phyloP scores from a whole-genome alignment of 2,113 vertebrate genomes.

The Oreochromis niloticus region DNA sequence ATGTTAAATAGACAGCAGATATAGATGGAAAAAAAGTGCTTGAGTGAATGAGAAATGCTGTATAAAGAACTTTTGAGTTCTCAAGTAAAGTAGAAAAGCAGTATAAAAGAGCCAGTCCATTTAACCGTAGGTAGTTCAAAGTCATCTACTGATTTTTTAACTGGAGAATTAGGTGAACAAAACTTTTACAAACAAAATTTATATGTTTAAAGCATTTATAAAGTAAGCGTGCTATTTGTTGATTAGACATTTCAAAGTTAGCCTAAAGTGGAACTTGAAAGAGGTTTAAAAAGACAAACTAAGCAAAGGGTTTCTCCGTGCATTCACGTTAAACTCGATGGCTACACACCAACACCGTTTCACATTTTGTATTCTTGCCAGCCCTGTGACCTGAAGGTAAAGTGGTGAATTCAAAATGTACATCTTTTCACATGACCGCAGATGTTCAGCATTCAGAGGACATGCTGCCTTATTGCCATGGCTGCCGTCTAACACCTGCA shows the following conservation, averaged over 20 bases:
- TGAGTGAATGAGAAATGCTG: neutral
- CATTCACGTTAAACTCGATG: neutral
- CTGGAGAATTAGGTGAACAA: neutral
- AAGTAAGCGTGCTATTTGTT: neutral
- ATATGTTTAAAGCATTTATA: neutral
- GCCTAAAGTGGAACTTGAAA: neutral
- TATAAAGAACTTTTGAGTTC: neutral
- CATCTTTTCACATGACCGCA: conserved; percentile 16
- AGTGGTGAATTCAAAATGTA: conserved; percentile 29
- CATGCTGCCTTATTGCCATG: neutral
- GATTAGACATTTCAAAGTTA: neutral
- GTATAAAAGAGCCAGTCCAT: accelerated
- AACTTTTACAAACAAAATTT: too few species aligned
- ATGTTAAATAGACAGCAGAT: neutral
- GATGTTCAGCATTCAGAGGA: conserved; percentile 17
- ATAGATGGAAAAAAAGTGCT: neutral
- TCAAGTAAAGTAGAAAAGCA: neutral
- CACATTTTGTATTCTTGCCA: neutral
- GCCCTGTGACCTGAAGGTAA: conserved; percentile 19
- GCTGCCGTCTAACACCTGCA: conserved; percentile 39
- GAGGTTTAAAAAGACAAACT: neutral
- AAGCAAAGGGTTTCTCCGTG: neutral
- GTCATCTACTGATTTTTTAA: neutral
- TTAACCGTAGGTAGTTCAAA: neutral
- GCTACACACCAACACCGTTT: neutral